Base-by-base conservation (phyloP, 1,140 invertebrate species). In the Hylaeus volcanicus region DNA sequence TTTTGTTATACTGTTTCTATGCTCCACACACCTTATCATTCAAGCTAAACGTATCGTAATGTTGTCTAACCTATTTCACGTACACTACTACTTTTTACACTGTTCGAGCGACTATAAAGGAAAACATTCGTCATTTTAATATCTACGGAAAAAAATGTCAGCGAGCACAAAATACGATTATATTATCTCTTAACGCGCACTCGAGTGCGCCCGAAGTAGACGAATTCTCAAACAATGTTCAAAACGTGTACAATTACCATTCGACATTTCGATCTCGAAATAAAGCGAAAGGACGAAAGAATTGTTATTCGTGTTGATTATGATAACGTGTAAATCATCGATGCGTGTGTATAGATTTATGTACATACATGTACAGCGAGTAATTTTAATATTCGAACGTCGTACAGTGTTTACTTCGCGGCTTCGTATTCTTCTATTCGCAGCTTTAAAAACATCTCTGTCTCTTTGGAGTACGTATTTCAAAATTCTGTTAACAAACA, bases 1-100 rank as follows among this genome's bases (percentile, higher is more conserved):
- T 93, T 93, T 93, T 93, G 90, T 93, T 93, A 92, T 92, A 93
- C 91, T 92, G 80, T 93, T 92, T 92, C 90, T 93, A 93, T 90
- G 90, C 92, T 92, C 91, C 90, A 87, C 90, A 87, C 75, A 84
- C 81, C 77, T 87, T 82, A 86, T 83, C 78, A 80, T 83, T 87
- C 79, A 87, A 86, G 75, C 61, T 82, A 81, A 81, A 65, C 73
- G 55, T 82, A 86, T 71, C 79, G 81, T 77, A 87, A 74, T 65
- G 71, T 81, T 80, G 61, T 88, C 77, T 76, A 65, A 81, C 66
- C 79, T 74, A 81, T 26, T 74, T 86, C 74, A 77, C 79, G 26
- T 81, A 73, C 82, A 84, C 81, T 85, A 88, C 61, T 74, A 82
- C 74, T 86, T 86, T 88, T 84, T 86, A 86, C 84, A 86, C 79